Evolutionary conservation across 2,113 vertebrate genomes (phyloP).

Genomic region (Aix galericulata): DNA sequence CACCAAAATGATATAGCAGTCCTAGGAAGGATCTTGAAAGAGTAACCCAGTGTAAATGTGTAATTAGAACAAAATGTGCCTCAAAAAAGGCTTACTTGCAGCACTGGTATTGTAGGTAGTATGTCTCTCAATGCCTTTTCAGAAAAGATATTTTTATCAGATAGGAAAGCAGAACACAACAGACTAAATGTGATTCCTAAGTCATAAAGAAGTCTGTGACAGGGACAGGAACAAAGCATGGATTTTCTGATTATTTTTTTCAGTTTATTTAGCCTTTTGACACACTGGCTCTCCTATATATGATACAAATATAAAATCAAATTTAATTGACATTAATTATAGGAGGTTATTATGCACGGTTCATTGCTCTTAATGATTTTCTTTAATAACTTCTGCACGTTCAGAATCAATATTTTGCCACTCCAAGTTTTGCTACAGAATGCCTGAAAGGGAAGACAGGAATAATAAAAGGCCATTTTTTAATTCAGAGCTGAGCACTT

Average conservation of each 20-base stretch:
- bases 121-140: background rate
- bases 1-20: background rate
- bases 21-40: background rate
- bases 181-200: background rate
- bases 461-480: background rate
- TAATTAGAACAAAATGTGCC: background rate
- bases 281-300: background rate
- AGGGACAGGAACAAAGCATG: background rate
- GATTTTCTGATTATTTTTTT: background rate
- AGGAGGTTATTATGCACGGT: background rate
- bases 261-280: background rate
- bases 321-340: background rate
- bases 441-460: slow-evolving; percentile 30
- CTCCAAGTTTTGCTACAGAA: slow-evolving; percentile 32
- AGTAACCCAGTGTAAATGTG: background rate
- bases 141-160: background rate
- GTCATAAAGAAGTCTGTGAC: background rate
- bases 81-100: background rate
- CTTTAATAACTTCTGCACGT: background rate
- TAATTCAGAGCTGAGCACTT: slow-evolving; percentile 52
- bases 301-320: background rate
- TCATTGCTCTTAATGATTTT: background rate
- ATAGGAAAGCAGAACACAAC: background rate
- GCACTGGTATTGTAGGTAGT: background rate
- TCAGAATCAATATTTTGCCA: background rate